Conservation (phyloP, 2,113 vertebrate species). For the Erpornis zantholeuca region DNA sequence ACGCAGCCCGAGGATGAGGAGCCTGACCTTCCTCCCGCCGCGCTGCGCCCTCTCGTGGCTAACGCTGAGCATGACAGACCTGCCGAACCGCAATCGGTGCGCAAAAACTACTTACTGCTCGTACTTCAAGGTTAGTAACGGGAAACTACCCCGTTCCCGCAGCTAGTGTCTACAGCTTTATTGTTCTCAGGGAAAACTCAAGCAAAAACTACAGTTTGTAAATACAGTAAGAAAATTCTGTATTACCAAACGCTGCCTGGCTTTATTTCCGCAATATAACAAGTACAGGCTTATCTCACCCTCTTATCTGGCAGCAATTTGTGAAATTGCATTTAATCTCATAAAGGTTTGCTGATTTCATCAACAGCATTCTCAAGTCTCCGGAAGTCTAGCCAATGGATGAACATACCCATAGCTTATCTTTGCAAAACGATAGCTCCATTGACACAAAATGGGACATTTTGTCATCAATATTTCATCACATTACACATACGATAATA, state of each 20-base stretch:
- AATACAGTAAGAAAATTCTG: not conserved
- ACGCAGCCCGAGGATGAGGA: no score
- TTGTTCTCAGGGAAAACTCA: not conserved
- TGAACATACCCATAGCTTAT: not conserved
- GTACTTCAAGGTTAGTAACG: not conserved
- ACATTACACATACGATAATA: not conserved
- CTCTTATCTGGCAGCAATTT: not conserved
- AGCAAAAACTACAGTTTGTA: not conserved
- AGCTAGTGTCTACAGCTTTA: fast-evolving
- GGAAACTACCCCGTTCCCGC: not conserved
- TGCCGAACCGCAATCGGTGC: no score
- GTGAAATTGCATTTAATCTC: slow-evolving; percentile 15
- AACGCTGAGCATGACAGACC: fast-evolving
- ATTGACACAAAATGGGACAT: not conserved
- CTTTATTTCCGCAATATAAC: not conserved
- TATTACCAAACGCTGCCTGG: not conserved
- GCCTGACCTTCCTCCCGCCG: no score
- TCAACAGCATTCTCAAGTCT: not conserved
- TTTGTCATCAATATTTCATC: slow-evolving; percentile 51
- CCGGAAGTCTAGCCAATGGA: not conserved
- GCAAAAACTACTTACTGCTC: not conserved
- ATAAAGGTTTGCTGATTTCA: slow-evolving; percentile 20
- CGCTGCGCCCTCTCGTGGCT: not conserved
- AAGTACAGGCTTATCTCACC: not conserved
- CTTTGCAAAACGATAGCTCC: slow-evolving; percentile 27